Percentiles rank a stretch among this genome's conserved stretches.
These are phyloP conservation scores for Acanthopagrus latus DNA, from an alignment of 2,797 vertebrate genomes.

Conservation along the genomic window DNA sequence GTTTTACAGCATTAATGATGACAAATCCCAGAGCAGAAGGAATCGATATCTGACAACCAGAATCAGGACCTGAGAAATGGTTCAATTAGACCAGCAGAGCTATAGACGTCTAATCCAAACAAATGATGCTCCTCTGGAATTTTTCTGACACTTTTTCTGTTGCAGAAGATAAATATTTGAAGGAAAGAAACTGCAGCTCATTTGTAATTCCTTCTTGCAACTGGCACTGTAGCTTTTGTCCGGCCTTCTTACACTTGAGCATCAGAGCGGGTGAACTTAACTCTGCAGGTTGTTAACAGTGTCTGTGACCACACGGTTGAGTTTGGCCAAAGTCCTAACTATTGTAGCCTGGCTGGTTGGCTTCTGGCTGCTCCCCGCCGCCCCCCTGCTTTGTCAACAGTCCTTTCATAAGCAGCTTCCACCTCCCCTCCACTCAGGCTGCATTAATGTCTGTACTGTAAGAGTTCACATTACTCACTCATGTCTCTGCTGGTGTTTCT, in stretches of 20 bases:
- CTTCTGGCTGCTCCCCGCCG: slow-evolving; percentile 70
- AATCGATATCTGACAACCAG: slow-evolving; percentile 35
- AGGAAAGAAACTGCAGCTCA: background rate
- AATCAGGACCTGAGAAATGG: slow-evolving; percentile 32
- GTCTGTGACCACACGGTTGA: slow-evolving; percentile 47
- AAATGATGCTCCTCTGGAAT: slow-evolving; percentile 10
- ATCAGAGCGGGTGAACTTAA: slow-evolving; percentile 16
- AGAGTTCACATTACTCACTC: background rate
- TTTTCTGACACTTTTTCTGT: slow-evolving; percentile 17
- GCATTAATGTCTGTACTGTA: background rate
- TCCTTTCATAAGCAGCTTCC: slow-evolving; percentile 65
- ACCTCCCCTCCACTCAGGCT: slow-evolving; percentile 54
- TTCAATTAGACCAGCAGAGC: slow-evolving; percentile 17
- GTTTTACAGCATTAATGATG: slow-evolving; percentile 26
- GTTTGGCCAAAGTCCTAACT: slow-evolving; percentile 57
- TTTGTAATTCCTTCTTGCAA: slow-evolving; percentile 12
- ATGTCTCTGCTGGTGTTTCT: slow-evolving; percentile 33
- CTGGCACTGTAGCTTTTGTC: background rate
- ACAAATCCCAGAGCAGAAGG: slow-evolving; percentile 38
- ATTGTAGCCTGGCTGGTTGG: slow-evolving; percentile 69
- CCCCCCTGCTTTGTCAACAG: slow-evolving; percentile 61
- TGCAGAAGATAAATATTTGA: slow-evolving; percentile 4
- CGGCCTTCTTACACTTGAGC: background rate
- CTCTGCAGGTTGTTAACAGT: slow-evolving; percentile 15
- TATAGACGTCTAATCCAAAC: slow-evolving; percentile 24